A percentile compares a stretch with the other conserved stretches of the same genome.
Evolutionary conservation across 2,113 vertebrate species (phyloP).

Genomic region (Spea bombifrons): DNA sequence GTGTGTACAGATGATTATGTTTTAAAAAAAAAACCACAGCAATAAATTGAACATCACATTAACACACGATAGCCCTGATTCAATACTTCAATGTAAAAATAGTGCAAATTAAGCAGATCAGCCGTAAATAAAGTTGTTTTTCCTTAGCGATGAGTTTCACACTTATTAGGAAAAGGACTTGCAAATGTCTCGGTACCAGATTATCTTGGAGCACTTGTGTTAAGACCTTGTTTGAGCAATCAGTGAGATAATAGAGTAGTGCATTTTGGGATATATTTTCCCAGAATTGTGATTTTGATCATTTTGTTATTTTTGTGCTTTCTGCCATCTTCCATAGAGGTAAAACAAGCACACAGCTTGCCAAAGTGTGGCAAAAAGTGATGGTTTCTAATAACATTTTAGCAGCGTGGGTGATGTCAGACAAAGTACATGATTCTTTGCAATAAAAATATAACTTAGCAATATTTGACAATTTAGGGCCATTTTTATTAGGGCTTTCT

Average conservation of each 20-base stretch:
- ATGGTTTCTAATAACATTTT: constrained; percentile 41
- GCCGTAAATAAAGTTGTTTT: too few relatives aligned
- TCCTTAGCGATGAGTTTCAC: too few relatives aligned
- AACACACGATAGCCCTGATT: too few relatives aligned
- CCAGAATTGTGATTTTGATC: not conserved
- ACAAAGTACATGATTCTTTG: constrained; percentile 43
- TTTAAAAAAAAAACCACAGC: too few relatives aligned
- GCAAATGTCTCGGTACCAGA: too few relatives aligned
- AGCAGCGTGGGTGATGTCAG: constrained; percentile 44
- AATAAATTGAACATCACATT: too few relatives aligned
- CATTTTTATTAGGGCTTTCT: constrained; percentile 48
- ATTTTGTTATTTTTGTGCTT: not conserved
- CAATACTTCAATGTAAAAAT: too few relatives aligned
- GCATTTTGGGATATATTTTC: not conserved
- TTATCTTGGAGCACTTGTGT: too few relatives aligned
- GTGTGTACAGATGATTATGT: too few relatives aligned
- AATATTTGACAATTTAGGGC: constrained; percentile 47
- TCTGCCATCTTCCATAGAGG: constrained; percentile 2
- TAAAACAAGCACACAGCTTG: constrained; percentile 24
- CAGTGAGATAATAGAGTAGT: not conserved
- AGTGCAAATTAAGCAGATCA: too few relatives aligned
- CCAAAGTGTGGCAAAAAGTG: constrained; percentile 32
- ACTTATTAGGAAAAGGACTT: too few relatives aligned
- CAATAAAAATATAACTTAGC: constrained; percentile 45
- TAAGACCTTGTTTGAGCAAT: not conserved